phyloP scores from a whole-genome alignment of 2,797 vertebrate species.

The Sebastes melanostomus region DNA sequence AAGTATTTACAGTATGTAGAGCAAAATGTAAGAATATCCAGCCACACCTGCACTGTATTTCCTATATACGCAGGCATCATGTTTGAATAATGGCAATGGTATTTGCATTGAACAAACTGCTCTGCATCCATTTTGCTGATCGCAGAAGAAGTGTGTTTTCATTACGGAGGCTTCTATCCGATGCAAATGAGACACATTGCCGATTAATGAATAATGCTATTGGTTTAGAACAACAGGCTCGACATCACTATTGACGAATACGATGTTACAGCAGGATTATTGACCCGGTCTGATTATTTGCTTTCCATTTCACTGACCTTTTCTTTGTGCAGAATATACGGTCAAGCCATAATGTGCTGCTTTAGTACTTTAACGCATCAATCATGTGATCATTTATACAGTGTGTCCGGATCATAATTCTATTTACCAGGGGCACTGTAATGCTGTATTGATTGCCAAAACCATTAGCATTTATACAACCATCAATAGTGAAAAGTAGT shows the following conservation, averaged over 20 bases:
- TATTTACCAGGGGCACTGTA: conserved; percentile 65
- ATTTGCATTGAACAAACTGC: conserved; percentile 62
- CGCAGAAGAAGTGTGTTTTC: conserved; percentile 63
- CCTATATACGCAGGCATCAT: conserved; percentile 6
- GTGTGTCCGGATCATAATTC: conserved; percentile 65
- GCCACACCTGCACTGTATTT: not conserved
- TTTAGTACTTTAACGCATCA: conserved; percentile 58
- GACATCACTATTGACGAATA: conserved; percentile 47
- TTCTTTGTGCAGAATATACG: conserved; percentile 42
- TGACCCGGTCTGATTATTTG: conserved; percentile 54
- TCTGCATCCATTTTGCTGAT: conserved; percentile 62
- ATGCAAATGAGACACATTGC: conserved; percentile 71
- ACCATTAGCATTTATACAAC: conserved; percentile 74
- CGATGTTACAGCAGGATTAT: conserved; percentile 42
- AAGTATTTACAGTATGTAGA: not conserved
- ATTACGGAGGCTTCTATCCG: conserved; percentile 53
- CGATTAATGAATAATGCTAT: conserved; percentile 69
- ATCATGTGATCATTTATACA: conserved; percentile 65
- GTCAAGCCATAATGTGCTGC: conserved; percentile 39
- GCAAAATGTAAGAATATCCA: not conserved
- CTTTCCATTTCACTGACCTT: conserved; percentile 56
- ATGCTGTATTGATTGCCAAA: conserved; percentile 70
- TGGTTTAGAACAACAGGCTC: conserved; percentile 54
- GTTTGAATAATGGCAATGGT: conserved; percentile 42
- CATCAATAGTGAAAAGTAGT: conserved; percentile 67